phyloP scores from a whole-genome alignment of 2,888 invertebrate species.

The Ptychoptera contaminata region DNA sequence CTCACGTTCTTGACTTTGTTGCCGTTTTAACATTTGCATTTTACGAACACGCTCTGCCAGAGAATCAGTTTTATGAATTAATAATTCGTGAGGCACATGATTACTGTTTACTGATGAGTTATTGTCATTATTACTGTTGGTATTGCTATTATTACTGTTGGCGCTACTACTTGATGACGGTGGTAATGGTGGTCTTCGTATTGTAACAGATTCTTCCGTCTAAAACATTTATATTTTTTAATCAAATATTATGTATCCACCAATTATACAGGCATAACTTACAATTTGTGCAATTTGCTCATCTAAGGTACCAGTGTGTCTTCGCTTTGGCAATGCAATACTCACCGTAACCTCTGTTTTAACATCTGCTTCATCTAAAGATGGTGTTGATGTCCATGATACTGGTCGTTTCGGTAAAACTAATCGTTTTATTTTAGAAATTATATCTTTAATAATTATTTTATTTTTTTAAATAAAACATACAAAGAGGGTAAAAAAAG shows the following conservation, averaged over 20 bases:
- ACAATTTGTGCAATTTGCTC: slow-evolving; percentile 19
- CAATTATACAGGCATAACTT: neutral
- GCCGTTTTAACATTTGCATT: slow-evolving; percentile 38
- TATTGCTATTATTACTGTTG: slow-evolving; percentile 14
- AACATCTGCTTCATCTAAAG: slow-evolving; percentile 50
- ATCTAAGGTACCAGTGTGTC: slow-evolving; percentile 42
- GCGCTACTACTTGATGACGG: slow-evolving; percentile 26
- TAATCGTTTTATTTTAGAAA: slow-evolving; percentile 12
- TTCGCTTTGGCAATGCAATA: slow-evolving; percentile 48
- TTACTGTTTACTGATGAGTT: slow-evolving; percentile 6
- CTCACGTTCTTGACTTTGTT: slow-evolving; percentile 22
- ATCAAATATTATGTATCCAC: no score
- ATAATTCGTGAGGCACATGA: slow-evolving; percentile 31
- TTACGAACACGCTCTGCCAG: slow-evolving; percentile 53
- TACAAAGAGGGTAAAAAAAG: no score
- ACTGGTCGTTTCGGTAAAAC: slow-evolving; percentile 31
- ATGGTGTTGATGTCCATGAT: slow-evolving; percentile 73
- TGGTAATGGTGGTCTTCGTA: slow-evolving; percentile 37
- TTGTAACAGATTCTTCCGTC: slow-evolving; percentile 31
- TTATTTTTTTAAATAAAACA: no score
- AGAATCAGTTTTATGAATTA: slow-evolving; percentile 51
- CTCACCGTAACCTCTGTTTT: slow-evolving; percentile 49
- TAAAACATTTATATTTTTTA: slow-evolving; percentile 14
- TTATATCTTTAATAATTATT: no score
- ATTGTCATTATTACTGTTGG: slow-evolving; percentile 11